Base-by-base conservation (phyloP, 2,113 vertebrate genomes). In the Donacobius atricapilla region DNA sequence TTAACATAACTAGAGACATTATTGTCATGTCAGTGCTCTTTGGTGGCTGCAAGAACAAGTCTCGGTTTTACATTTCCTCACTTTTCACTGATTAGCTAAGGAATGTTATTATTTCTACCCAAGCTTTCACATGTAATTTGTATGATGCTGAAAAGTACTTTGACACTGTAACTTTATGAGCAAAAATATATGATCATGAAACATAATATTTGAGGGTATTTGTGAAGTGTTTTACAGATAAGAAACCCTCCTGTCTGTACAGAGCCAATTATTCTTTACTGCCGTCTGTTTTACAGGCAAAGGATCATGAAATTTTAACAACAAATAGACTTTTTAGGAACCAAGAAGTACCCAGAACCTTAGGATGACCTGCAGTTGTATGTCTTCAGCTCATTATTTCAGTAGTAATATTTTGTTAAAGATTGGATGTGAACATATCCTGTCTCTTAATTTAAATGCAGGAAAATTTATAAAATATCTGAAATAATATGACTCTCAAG, bases 211-310 rank as follows among this genome's bases (percentile, higher is more conserved):
- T 82, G 51, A 75, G 42, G 35, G 37, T 79, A 85, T 71, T 66
- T 78, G 47, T 75, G 28, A 65, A 78, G 42, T 57, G 47, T 79
- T 81, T 54, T 65, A 37, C 5, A 1, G 47, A 45, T 71, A 58
- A 75, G 79, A 85, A 95, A 40, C 31, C 63, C 12, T 56, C 17
- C 51, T 48, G 23, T 65, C 13, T 35, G 16, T 47, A 54, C 11
- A 83, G 47, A 83, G 14, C 20, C 9, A 56, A 84, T 57, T 84
- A 28, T 58, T 92, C 56, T 75, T 69, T 70, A 53, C 18, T 75
- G 33, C 11, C 7, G 3, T 28, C 44, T 85, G 39, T 31, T 72
- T 3, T 0, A n/a, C 31, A 76, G 23, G 35, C 0, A 0, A 50
- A 54, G 2, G 51, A 44, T 35, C 18, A 65, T 45, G 42, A 71